A percentile compares a stretch with the other conserved stretches of the same genome.
These are phyloP conservation scores for Dinocampus coccinellae DNA, from an alignment of 2,888 invertebrate species.

Conservation along the genomic window DNA sequence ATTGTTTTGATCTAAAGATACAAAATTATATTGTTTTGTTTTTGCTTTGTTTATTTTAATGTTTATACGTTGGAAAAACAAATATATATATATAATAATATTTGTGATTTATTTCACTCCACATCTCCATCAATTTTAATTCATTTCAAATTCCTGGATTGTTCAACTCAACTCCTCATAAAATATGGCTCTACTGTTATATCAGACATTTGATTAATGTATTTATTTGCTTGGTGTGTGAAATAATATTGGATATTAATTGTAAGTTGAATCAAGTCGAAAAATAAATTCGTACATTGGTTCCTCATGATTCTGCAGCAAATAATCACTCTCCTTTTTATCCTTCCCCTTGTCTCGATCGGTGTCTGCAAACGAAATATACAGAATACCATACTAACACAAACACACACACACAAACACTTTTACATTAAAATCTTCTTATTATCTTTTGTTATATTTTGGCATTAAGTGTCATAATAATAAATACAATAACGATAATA, in stretches of 20 bases:
- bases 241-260: neutral
- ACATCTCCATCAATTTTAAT: neutral
- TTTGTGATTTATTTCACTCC: neutral
- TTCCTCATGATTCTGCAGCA: conserved; percentile 63
- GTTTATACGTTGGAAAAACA: neutral
- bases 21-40: neutral
- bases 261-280: neutral
- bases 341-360: conserved; percentile 66
- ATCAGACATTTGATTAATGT: neutral
- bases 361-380: conserved; percentile 63
- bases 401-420: conserved; percentile 31
- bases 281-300: conserved; percentile 60
- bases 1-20: neutral
- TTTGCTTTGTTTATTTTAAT: neutral
- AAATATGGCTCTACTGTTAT: neutral
- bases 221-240: neutral
- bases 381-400: conserved; percentile 46
- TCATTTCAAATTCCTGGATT: neutral
- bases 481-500: too few species aligned
- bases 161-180: neutral
- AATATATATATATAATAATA: neutral
- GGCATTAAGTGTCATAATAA: neutral
- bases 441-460: neutral
- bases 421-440: conserved; percentile 12
- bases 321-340: conserved; percentile 63